These are phyloP conservation scores for Aythya baeri DNA, from an alignment of 2,113 vertebrate genomes.

Conservation along the genomic window DNA sequence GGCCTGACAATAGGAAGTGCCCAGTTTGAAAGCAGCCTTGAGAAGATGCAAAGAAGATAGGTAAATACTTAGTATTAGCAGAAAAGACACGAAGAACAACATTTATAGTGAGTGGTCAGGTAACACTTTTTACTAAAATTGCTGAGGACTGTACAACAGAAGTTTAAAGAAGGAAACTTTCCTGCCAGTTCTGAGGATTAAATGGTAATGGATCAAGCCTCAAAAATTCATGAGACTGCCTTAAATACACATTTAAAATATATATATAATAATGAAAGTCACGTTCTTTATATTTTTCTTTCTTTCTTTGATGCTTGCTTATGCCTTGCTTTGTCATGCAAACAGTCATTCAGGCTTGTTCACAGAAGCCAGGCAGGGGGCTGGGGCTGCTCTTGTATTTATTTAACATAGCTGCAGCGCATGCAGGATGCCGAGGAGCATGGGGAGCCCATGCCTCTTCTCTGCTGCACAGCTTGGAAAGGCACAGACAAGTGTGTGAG, in stretches of 20 bases:
- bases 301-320: neutral
- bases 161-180: neutral
- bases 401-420: neutral
- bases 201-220: neutral
- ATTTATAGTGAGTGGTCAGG: neutral
- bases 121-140: neutral
- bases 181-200: neutral
- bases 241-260: neutral
- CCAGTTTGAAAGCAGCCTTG: neutral
- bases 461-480: accelerated
- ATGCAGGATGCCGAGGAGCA: accelerated
- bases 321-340: neutral
- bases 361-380: neutral
- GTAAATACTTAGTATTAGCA: neutral
- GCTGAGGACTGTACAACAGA: neutral
- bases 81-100: neutral
- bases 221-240: neutral
- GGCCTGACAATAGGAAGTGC: neutral
- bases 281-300: neutral
- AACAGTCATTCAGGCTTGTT: neutral
- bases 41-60: neutral
- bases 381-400: neutral
- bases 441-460: neutral
- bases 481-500: accelerated
- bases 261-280: neutral